These are phyloP conservation scores for Chrysolina americana DNA, from an alignment of 2,888 invertebrate species.

Conservation along the genomic window DNA sequence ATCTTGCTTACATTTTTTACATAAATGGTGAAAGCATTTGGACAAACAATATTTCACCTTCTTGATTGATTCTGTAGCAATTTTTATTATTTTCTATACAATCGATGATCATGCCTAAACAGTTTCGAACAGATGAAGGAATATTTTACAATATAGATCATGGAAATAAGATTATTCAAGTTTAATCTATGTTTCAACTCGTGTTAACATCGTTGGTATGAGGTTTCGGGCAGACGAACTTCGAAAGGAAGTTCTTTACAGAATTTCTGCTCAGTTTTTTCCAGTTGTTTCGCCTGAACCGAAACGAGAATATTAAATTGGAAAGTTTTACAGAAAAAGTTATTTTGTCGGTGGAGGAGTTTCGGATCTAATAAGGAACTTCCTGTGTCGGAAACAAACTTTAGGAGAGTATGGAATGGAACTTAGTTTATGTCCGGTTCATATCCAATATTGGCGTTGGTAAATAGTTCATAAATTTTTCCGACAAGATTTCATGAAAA, in stretches of 20 bases:
- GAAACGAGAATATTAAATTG: conserved; percentile 34
- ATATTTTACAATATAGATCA: too few species aligned
- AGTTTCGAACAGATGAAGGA: too few species aligned
- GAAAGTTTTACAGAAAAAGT: conserved; percentile 29
- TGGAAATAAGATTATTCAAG: background rate
- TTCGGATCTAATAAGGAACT: conserved; percentile 45
- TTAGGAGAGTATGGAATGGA: conserved; percentile 40
- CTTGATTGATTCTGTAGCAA: too few species aligned
- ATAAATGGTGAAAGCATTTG: too few species aligned
- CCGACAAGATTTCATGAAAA: background rate
- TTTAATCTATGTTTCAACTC: background rate
- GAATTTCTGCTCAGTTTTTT: background rate
- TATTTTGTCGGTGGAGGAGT: conserved; percentile 25
- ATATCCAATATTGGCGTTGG: conserved; percentile 41
- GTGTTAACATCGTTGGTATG: background rate
- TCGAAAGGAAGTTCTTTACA: background rate
- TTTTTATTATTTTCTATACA: too few species aligned
- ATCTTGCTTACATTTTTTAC: too few species aligned
- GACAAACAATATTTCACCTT: too few species aligned
- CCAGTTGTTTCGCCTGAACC: conserved; percentile 27
- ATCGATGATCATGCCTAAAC: too few species aligned
- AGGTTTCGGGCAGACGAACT: background rate
- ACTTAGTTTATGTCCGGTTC: conserved; percentile 35
- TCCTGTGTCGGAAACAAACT: conserved; percentile 37
- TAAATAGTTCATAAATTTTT: conserved; percentile 23